A percentile compares a stretch with the other conserved stretches of the same genome.
Conservation (phyloP, 1,140 invertebrate species). For the Schmidtea mediterranea region DNA sequence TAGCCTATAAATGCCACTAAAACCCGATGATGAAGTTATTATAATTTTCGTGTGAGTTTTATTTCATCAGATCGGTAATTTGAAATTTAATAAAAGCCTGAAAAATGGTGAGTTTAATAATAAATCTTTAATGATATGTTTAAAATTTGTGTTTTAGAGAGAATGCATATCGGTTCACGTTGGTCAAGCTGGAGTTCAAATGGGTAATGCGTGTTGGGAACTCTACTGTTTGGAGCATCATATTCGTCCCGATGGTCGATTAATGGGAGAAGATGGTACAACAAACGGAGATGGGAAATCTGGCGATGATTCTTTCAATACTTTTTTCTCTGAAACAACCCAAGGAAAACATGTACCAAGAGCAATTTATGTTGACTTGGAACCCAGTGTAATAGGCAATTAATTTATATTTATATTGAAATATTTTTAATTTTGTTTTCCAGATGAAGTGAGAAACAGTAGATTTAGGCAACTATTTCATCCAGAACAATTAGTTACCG, state of each 20-base stretch:
- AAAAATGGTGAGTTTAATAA: no score
- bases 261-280: background rate
- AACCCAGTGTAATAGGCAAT: constrained; percentile 46
- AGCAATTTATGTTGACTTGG: constrained; percentile 53
- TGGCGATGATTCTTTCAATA: background rate
- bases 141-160: background rate
- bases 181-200: constrained; percentile 4
- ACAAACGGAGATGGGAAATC: constrained; percentile 29
- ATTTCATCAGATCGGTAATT: no score
- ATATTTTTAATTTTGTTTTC: background rate
- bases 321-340: background rate
- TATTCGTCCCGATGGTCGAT: background rate
- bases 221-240: background rate
- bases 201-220: constrained; percentile 5
- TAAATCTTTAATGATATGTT: no score
- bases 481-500: constrained; percentile 23
- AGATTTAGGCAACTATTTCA: constrained; percentile 15
- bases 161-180: constrained; percentile 4
- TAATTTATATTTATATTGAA: background rate
- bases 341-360: constrained; percentile 31
- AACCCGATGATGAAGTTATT: no score
- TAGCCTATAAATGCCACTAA: no score
- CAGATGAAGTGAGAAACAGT: constrained; percentile 17
- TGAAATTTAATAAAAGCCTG: no score
- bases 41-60: no score